A percentile compares a stretch with the other conserved stretches of the same genome.
These are phyloP conservation scores for Drosophila navojoa DNA, from an alignment of 1,140 invertebrate genomes.

Conservation along the genomic window DNA sequence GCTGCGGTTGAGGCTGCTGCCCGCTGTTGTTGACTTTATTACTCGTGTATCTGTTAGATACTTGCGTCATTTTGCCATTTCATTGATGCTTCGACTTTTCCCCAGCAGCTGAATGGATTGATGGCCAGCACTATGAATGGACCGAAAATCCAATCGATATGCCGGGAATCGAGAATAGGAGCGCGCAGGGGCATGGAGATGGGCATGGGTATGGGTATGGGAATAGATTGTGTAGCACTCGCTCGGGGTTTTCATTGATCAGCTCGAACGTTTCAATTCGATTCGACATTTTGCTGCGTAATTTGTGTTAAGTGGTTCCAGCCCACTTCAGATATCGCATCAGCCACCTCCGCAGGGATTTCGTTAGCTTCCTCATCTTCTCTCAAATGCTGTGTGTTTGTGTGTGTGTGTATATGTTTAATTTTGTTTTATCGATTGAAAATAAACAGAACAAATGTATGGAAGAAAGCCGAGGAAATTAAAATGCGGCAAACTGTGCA, in stretches of 20 bases:
- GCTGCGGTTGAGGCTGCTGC: no score
- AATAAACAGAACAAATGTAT: slow-evolving; percentile 53
- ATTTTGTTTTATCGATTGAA: slow-evolving; percentile 60
- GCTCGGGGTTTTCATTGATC: slow-evolving; percentile 65
- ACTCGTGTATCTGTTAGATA: slow-evolving; percentile 61
- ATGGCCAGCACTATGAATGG: slow-evolving; percentile 15
- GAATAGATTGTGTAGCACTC: slow-evolving; percentile 8
- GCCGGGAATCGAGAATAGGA: not conserved
- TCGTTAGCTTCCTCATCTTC: slow-evolving; percentile 21
- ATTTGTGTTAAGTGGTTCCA: slow-evolving; percentile 83
- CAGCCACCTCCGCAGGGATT: slow-evolving; percentile 18
- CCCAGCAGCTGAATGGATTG: slow-evolving; percentile 50
- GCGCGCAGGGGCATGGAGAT: not conserved
- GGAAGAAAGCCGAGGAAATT: slow-evolving; percentile 53
- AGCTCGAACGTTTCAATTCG: slow-evolving; percentile 73
- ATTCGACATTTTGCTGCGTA: slow-evolving; percentile 83
- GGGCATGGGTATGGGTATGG: not conserved
- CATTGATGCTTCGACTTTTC: slow-evolving; percentile 59
- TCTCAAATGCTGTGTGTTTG: not conserved
- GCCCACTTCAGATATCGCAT: slow-evolving; percentile 65
- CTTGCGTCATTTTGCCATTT: slow-evolving; percentile 64
- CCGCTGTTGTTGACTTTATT: slow-evolving; percentile 69
- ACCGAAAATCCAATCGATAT: not conserved
- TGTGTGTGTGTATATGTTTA: slow-evolving; percentile 46
- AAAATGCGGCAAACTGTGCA: slow-evolving; percentile 80